Base-by-base conservation (phyloP, 2,797 vertebrate genomes). In the Enteromius treurensis region DNA sequence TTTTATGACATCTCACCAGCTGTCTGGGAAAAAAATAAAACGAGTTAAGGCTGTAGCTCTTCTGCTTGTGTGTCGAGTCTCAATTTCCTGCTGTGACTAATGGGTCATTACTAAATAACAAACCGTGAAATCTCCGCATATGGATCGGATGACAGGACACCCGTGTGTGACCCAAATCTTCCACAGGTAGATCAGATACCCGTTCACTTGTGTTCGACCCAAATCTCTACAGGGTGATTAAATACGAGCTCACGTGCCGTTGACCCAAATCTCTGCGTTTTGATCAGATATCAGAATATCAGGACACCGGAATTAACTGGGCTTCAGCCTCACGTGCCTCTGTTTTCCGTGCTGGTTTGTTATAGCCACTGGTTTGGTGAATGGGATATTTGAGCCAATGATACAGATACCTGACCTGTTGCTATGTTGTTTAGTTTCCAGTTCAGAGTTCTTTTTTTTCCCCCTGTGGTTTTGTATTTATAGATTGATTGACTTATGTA, bases 201-300 rank as follows among this genome's bases (percentile, higher is more conserved):
- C 37, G 47, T 40, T 55, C 23, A 58, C 73, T 42, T 77, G 62
- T 42, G 34, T 29, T 65, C 26, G 58, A 79, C 68, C 55, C 60
- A 42, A 40, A 79, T 73, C 53, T 47, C 55, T 23, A 47, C 53
- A 42, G 49, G 26, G 73, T 69, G 49, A 73, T 68, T 79, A 74
- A 64, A 71, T 68, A 45, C 47, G 40, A 81, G 80, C 75, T 49
- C 70, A 85, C 23, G 85, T 86, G 80, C 84, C 86, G 49, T 69
- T 83, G 76, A 79, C 76, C 78, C 80, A 67, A 89, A 89, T 89
- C 81, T 90, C 70, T 67, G 53, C 77, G 85, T 86, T 81, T 85
- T 80, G 62, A 83, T 84, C 77, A 87, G 87, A 73, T 84, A 70
- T n/a, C 85, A 53, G 58, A 67, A 62, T 26, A 69, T 29, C 29